Evolutionary conservation across 1,140 invertebrate species (phyloP), one percentile per base, ranked within the genome.

Genomic region (Brachionus paranguensis): DNA sequence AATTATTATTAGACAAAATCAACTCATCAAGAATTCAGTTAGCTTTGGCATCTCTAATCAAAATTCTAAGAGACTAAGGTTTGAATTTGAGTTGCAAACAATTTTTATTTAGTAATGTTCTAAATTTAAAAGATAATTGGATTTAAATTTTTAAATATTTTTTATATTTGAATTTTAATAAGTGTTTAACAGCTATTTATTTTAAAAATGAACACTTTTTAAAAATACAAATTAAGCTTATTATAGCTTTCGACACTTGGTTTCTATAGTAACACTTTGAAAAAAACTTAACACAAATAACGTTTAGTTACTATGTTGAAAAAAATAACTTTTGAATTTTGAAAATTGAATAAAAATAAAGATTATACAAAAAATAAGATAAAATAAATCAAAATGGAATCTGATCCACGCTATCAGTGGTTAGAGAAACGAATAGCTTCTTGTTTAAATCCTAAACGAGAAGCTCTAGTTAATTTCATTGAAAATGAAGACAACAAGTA

Each of bases 401-500:
- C 86, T 85, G 89, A 89, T 86, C 88, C 88, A 24, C 86, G 88
- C 47, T 83, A 88, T 84, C 87, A 88, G 45, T 89, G 88, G 88
- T 84, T 89, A 53, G 88, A 89, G 85, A 84, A 85, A 47, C 87
- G 88, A 81, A 88, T 89, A 45, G 87, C 85, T 74, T 89, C 88
- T 50, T 88, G 88, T 29, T 79, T 89, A 24, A 85, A 87, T 74
- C 88, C 88, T 20, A 85, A 87, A 84, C 88, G 88, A 86, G 88
- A 89, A 83, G 88, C 88, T 68, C 86, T 89, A 2, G 88, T 88
- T 81, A 88, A 88, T 76, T 86, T 89, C 85, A 86, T 89, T 27
- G 81, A 86, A 10, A 88, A 88, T 85, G 88, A 89, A 86, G 88
- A 89, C 83, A 89, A 89, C 86, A 88, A 88, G 87, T 89, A 41